Base-by-base conservation (phyloP, 1,140 invertebrate genomes). In the Tetramorium parvispinum region DNA sequence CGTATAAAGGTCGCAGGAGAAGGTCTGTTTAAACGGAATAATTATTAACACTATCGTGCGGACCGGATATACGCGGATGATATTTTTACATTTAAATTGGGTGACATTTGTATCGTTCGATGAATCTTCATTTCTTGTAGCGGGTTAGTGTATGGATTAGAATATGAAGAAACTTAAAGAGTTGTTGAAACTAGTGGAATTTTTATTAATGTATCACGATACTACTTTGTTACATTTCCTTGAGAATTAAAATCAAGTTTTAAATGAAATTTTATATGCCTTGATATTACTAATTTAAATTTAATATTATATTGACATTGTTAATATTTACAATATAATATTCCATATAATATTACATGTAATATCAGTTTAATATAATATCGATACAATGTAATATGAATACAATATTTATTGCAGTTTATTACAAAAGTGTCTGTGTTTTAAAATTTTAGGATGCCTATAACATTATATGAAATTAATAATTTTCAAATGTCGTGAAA, bases 31-130 rank as follows among this genome's bases (percentile, higher is more conserved):
- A 78, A 78, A 37, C 18, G 24, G 40, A 65, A 78, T 78, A 78
- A 78, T 78, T 78, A 65, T 65, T 65, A 63, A 53, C 61, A 37
- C 32, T 13, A 40, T 13, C 43, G 10, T 49, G 40, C 18, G 7
- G 16, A 70, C 21, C 37, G 46, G 8, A 70, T 81, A 51, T 68
- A 46, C 16, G 16, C 40, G 2, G 49, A 27, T 16, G 10, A 81
- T 70, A 70, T 70, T 55, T 43, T 55, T 70, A 81, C 63, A 70
- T 70, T 55, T 40, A 81, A 81, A 70, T 81, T 40, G 11, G 16
- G 18, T 18, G 21, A 27, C 37, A 57, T 81, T 27, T 55, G 55
- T 40, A 24, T n/a, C 10, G 0, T 0, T 5, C 13, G 13, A 16
- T 55, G n/a, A 55, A 70, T 46, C 2, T 81, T 68, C 24, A 66